These are phyloP conservation scores for Volucella zonaria DNA, from an alignment of 2,888 invertebrate species.

Conservation along the genomic window DNA sequence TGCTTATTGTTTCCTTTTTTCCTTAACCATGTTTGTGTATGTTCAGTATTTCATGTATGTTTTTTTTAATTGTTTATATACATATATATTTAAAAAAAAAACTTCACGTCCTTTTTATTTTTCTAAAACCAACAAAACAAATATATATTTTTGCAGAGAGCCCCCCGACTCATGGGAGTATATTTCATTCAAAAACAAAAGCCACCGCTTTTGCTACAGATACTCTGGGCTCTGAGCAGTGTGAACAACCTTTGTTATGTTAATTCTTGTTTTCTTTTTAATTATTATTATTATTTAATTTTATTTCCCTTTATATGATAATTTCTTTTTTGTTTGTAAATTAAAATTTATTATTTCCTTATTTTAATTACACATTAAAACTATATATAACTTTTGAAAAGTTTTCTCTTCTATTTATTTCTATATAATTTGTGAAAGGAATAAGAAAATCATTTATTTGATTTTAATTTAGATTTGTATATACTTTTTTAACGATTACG, in stretches of 20 bases:
- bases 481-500: conserved; percentile 56
- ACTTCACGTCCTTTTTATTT: conserved; percentile 63
- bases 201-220: conserved; percentile 72
- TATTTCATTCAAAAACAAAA: conserved; percentile 71
- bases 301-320: neutral
- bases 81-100: neutral
- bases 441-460: conserved; percentile 44
- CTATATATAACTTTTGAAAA: conserved; percentile 68
- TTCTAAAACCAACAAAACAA: conserved; percentile 48
- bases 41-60: conserved; percentile 30
- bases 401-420: conserved; percentile 62
- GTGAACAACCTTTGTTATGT: conserved; percentile 73
- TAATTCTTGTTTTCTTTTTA: conserved; percentile 54
- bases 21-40: conserved; percentile 38
- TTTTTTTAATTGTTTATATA: conserved; percentile 34
- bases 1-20: conserved; percentile 33
- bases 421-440: conserved; percentile 65
- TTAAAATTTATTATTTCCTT: conserved; percentile 44
- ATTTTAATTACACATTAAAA: conserved; percentile 55
- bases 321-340: conserved; percentile 57
- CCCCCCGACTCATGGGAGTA: conserved; percentile 71
- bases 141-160: conserved; percentile 71
- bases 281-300: conserved; percentile 17
- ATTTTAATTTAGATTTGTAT: conserved; percentile 63
- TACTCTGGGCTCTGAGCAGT: conserved; percentile 70